Conservation (phyloP, 2,113 vertebrate genomes). For the human region GRCh38 chr4:121632001-121632500, state of each 20-base stretch:
- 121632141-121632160: not conserved
- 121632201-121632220: not conserved
- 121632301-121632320: too few relatives aligned
- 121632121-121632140: too few relatives aligned
- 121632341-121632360: not conserved
- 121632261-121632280: not conserved
- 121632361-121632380: not conserved
- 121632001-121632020: not conserved
- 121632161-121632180: fast-evolving
- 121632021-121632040: not conserved
- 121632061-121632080: not conserved
- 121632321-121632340: too few relatives aligned
- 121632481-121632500: too few relatives aligned
- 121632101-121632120: not conserved
- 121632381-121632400: too few relatives aligned
- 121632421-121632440: too few relatives aligned
- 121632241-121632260: not conserved
- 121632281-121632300: not conserved
- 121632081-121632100: not conserved
- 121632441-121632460: too few relatives aligned
- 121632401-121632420: too few relatives aligned
- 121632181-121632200: not conserved
- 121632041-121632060: not conserved
- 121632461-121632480: too few relatives aligned
- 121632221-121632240: not conserved